phyloP scores from a whole-genome alignment of 2,888 invertebrate species.

The Amitus sp. region DNA sequence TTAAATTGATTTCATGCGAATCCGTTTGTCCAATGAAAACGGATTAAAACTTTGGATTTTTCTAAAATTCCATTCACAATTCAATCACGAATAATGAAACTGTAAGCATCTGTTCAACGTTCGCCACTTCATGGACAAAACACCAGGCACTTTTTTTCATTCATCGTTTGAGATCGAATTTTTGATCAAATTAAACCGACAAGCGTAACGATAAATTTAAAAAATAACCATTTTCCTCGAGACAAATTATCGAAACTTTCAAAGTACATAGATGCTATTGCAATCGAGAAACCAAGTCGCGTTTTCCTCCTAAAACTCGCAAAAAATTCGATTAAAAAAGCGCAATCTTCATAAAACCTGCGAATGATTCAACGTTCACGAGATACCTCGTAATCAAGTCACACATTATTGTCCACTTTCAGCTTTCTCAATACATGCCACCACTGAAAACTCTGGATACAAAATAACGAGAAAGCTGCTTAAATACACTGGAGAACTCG shows the following conservation, averaged over 20 bases:
- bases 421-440: constrained; percentile 1
- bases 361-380: not conserved
- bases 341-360: not conserved
- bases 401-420: constrained; percentile 4
- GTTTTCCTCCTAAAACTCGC: not conserved
- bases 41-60: not conserved
- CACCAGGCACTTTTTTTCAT: constrained; percentile 50
- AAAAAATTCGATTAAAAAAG: not conserved
- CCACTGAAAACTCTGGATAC: too few species aligned
- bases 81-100: too few species aligned
- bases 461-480: too few species aligned
- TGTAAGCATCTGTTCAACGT: too few species aligned
- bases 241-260: too few species aligned
- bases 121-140: constrained; percentile 45
- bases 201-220: too few species aligned
- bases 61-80: not conserved
- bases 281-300: too few species aligned
- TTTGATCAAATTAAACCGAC: too few species aligned
- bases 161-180: constrained; percentile 10
- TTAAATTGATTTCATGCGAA: constrained; percentile 3
- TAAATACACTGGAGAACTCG: too few species aligned
- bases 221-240: too few species aligned
- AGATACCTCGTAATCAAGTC: constrained; percentile 1
- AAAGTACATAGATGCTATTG: too few species aligned
- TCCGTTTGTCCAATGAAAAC: not conserved